Percentiles rank a stretch among this genome's conserved stretches.
These are phyloP conservation scores for Aeoliscus strigatus DNA, from an alignment of 2,797 vertebrate genomes.

Conservation along the genomic window DNA sequence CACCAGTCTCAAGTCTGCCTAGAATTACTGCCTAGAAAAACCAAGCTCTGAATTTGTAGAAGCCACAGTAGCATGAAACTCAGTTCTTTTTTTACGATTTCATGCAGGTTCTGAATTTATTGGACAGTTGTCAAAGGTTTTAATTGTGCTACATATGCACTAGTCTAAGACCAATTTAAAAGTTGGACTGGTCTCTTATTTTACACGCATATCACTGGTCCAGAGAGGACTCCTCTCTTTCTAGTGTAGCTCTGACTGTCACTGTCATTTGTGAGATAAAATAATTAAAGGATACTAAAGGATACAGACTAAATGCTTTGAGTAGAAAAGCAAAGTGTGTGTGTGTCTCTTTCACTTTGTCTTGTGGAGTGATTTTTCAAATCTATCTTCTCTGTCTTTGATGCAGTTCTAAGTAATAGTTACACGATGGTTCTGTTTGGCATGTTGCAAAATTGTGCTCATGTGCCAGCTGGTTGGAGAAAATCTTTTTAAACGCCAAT, in stretches of 20 bases:
- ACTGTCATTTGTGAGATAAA: too few relatives aligned
- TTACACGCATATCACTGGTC: neutral
- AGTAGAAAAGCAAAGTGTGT: constrained; percentile 50
- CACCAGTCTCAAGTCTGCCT: too few relatives aligned
- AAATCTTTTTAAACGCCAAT: neutral
- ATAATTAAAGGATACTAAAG: too few relatives aligned
- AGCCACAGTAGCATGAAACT: too few relatives aligned
- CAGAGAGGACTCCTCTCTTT: neutral
- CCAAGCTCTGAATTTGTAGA: neutral
- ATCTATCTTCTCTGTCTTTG: neutral
- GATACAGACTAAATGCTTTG: too few relatives aligned
- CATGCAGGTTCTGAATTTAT: too few relatives aligned
- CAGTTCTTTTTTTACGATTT: too few relatives aligned
- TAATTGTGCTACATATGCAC: too few relatives aligned
- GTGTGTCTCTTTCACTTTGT: constrained; percentile 29
- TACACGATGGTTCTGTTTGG: too few relatives aligned
- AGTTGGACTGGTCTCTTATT: neutral
- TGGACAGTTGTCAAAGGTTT: too few relatives aligned
- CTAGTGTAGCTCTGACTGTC: too few relatives aligned
- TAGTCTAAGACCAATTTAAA: neutral
- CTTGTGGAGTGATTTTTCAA: constrained; percentile 4
- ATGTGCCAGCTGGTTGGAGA: neutral
- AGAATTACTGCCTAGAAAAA: constrained; percentile 32
- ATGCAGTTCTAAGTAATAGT: too few relatives aligned
- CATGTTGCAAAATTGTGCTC: neutral